Conservation (phyloP, 2,797 vertebrate species). For the Mallotus villosus region DNA sequence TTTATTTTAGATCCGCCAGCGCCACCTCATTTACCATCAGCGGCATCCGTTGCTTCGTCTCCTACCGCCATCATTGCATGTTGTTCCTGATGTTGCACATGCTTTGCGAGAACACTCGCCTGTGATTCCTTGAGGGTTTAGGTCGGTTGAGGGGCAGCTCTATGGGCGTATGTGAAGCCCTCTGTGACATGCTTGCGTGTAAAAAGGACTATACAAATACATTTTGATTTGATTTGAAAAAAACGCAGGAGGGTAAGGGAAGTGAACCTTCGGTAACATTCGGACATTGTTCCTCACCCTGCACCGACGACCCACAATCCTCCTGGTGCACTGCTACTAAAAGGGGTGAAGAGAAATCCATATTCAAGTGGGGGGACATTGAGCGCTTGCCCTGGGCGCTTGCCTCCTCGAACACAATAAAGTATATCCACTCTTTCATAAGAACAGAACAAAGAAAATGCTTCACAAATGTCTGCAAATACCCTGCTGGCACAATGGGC, state of each 20-base stretch:
- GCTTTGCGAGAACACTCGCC: neutral
- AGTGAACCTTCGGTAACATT: too few relatives aligned
- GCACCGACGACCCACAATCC: too few relatives aligned
- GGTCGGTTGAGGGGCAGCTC: too few relatives aligned
- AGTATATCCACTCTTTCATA: neutral
- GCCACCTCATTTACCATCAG: conserved; percentile 2
- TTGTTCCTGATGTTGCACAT: neutral
- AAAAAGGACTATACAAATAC: too few relatives aligned
- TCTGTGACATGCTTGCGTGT: too few relatives aligned
- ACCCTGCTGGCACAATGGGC: neutral
- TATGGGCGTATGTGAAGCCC: too few relatives aligned
- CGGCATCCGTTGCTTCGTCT: conserved; percentile 31
- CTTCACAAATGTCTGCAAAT: neutral
- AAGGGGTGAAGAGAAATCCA: conserved; percentile 3
- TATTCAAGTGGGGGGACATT: neutral
- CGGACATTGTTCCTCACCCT: neutral
- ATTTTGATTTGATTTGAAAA: too few relatives aligned
- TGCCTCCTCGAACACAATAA: neutral
- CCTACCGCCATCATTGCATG: conserved; percentile 11
- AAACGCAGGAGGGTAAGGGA: neutral
- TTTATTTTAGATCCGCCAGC: conserved; percentile 22
- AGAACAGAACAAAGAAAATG: neutral
- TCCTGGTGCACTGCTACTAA: neutral
- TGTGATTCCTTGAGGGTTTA: too few relatives aligned
- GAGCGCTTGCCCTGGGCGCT: neutral